A percentile compares a stretch with the other conserved stretches of the same genome.
Conservation (phyloP, 2,797 vertebrate species). For the Tympanoctomys barrerae region DNA sequence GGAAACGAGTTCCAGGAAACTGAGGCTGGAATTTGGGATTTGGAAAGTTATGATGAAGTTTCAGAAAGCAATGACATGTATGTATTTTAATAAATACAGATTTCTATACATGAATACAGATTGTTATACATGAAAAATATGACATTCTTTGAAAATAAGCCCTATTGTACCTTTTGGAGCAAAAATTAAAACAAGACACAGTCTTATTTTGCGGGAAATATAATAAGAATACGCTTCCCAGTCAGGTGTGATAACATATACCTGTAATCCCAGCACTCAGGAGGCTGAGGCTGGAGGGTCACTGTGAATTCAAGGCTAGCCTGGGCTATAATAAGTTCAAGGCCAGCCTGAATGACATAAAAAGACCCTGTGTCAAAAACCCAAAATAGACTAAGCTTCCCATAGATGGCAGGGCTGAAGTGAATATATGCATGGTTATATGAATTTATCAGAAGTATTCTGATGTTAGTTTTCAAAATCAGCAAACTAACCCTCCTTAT, state of each 20-base stretch:
- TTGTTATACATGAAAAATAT: background rate
- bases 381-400: background rate
- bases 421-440: background rate
- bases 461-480: constrained; percentile 9
- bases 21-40: background rate
- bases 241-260: background rate
- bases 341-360: background rate
- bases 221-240: background rate
- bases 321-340: background rate
- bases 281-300: background rate
- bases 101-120: background rate
- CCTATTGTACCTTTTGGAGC: background rate
- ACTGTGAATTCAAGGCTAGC: background rate
- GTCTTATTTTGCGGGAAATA: background rate
- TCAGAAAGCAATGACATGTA: background rate
- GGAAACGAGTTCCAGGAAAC: background rate
- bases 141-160: background rate
- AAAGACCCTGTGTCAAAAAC: background rate
- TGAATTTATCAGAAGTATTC: background rate
- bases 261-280: background rate
- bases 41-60: background rate
- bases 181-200: background rate
- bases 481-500: background rate
- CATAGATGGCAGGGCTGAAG: background rate
- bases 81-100: background rate